Percentiles rank a stretch among this genome's conserved stretches.
These are phyloP conservation scores for Leptocoma aspasia DNA, from an alignment of 2,113 vertebrate species.

Conservation along the genomic window DNA sequence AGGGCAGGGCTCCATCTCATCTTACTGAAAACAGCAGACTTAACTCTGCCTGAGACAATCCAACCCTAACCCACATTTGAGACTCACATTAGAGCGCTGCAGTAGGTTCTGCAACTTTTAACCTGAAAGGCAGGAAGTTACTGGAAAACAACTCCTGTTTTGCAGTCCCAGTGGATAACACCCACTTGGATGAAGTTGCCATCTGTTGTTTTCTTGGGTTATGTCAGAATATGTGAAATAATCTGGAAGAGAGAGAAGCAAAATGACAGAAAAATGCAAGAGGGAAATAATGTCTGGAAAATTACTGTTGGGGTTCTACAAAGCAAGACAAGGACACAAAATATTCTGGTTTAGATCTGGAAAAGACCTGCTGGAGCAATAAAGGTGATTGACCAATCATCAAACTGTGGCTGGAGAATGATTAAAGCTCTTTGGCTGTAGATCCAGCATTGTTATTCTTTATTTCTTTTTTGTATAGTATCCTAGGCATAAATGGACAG, in stretches of 20 bases:
- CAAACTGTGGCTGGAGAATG: not conserved
- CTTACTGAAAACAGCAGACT: not conserved
- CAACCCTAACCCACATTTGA: not conserved
- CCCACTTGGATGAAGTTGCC: slow-evolving; percentile 48
- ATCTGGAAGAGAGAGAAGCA: slow-evolving; percentile 14
- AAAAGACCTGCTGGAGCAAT: not conserved
- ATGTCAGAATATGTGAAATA: slow-evolving; percentile 27
- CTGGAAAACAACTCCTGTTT: slow-evolving; percentile 27
- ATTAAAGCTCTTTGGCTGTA: not conserved
- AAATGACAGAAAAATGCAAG: not conserved
- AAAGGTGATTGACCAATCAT: not conserved
- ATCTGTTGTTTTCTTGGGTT: slow-evolving; percentile 59
- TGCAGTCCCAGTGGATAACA: slow-evolving; percentile 33
- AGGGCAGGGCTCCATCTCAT: not conserved
- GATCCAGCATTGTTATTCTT: not conserved
- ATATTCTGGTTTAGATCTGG: not conserved
- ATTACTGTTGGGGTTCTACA: not conserved
- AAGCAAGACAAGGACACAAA: not conserved
- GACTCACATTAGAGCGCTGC: not conserved
- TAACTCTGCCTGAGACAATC: not conserved
- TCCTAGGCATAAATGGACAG: not conserved
- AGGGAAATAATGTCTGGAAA: not conserved
- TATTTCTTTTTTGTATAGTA: not conserved
- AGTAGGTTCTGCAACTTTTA: slow-evolving; percentile 20
- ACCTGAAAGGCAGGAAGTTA: slow-evolving; percentile 41